Evolutionary conservation across 2,113 vertebrate genomes (phyloP), one percentile per base, ranked within the genome.

Genomic region (Mormyrus iriodes): DNA sequence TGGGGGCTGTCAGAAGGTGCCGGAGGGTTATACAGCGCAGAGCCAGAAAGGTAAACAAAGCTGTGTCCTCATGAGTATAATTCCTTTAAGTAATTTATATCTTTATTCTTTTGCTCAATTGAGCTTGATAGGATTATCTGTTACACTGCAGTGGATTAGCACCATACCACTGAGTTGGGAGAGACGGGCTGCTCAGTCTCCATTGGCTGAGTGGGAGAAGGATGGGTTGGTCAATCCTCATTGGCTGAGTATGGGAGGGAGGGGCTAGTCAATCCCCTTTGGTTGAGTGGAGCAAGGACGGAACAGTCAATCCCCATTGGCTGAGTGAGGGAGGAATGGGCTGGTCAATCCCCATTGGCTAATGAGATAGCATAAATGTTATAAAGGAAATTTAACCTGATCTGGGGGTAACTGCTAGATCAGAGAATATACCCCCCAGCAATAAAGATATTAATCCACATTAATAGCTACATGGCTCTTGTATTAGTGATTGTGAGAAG

Each of bases 11-110:
- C 31, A 90, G 44, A 89, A 90, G 39, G 51, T 21, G 73, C 39
- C 2, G 42, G 24, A 53, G 55, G 46, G 44, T 86, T 79, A 65
- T 52, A 44, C 79, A 89, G 79, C 0, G 48, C 27, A 61, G 61
- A 49, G 44, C 89, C 61, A 88, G 55, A 76, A 76, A 69, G 86
- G 44, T 58, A 91, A 89, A 89, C 88, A 90, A 89, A 83, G 85
- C 65, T 19, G 19, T 69, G 58, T 52, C 42, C 89, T 82, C 86
- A 35, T 13, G 61, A 44, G 73, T 88, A 83, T 91, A 88, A 91
- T 88, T 86, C 61, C 91, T 92, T 85, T 90, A 91, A 92, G 91
- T 91, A 61, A 90, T 91, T 91, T 91, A 87, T 90, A 88, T 88
- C 89, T 84, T 90, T 86, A 48, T 90, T 90, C 86, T 79, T 79